phyloP scores from a whole-genome alignment of 2,888 invertebrate genomes.

The Blomia tropicalis region DNA sequence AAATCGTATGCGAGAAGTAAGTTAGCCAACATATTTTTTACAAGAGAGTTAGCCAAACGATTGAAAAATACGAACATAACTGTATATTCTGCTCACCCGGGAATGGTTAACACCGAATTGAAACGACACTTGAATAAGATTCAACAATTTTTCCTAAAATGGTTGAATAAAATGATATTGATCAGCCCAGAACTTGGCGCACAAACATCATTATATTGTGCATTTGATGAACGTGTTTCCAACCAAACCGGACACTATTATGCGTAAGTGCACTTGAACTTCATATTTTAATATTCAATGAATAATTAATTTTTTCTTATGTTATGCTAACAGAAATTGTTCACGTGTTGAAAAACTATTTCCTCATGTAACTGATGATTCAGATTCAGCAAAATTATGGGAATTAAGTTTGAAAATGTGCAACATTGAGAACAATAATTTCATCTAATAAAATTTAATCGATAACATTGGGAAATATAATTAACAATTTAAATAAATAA shows the following conservation, averaged over 20 bases:
- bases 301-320: not conserved
- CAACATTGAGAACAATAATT: constrained; percentile 27
- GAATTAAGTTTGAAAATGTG: constrained; percentile 28
- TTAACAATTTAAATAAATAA: too few species aligned
- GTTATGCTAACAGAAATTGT: constrained; percentile 17
- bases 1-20: constrained; percentile 35
- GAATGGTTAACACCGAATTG: constrained; percentile 36
- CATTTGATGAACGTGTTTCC: constrained; percentile 34
- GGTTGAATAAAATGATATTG: constrained; percentile 27
- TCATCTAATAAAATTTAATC: not conserved
- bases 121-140: constrained; percentile 35
- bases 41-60: constrained; percentile 33
- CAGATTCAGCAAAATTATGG: constrained; percentile 28
- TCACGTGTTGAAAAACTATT: constrained; percentile 9
- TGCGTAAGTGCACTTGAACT: constrained; percentile 15
- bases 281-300: not conserved
- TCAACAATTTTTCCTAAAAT: constrained; percentile 29
- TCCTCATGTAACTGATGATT: constrained; percentile 26
- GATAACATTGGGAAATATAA: not conserved
- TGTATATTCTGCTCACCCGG: constrained; percentile 38
- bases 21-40: constrained; percentile 36
- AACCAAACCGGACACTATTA: constrained; percentile 34
- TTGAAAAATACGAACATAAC: constrained; percentile 34
- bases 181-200: constrained; percentile 40
- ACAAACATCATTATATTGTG: constrained; percentile 56